Percentiles rank a stretch among this genome's conserved stretches.
These are phyloP conservation scores for Coreius guichenoti DNA, from an alignment of 2,797 vertebrate genomes.

Conservation along the genomic window DNA sequence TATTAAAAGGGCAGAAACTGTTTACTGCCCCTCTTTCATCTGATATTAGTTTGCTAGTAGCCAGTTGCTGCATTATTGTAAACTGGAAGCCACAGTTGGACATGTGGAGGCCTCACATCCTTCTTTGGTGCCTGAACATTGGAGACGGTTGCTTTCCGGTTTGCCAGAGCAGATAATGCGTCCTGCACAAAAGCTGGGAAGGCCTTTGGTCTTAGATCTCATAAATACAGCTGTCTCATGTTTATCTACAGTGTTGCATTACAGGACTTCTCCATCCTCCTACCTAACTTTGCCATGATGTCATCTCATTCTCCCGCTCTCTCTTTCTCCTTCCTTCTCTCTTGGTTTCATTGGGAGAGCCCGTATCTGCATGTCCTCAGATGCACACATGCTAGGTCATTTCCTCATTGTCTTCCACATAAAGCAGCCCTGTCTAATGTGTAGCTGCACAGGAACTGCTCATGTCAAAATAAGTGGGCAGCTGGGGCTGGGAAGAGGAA, in stretches of 20 bases:
- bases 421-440: conserved; percentile 69
- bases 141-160: conserved; percentile 59
- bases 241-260: conserved; percentile 80
- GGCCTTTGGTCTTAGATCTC: conserved; percentile 72
- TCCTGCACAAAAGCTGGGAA: conserved; percentile 73
- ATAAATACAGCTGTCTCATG: conserved; percentile 82
- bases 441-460: conserved; percentile 52
- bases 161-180: conserved; percentile 76
- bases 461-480: conserved; percentile 57
- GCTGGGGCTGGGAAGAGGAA: conserved; percentile 43
- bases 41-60: conserved; percentile 10
- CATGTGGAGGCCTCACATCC: conserved; percentile 12
- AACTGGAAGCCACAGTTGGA: conserved; percentile 21
- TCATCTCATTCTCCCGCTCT: conserved; percentile 65
- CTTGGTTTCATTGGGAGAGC: background rate
- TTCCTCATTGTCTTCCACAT: conserved; percentile 78
- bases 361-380: conserved; percentile 61
- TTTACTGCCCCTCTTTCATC: conserved; percentile 31
- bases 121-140: conserved; percentile 51
- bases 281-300: conserved; percentile 79
- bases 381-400: conserved; percentile 64
- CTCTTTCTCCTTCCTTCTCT: conserved; percentile 23
- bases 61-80: conserved; percentile 36
- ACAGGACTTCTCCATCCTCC: conserved; percentile 71
- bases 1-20: conserved; percentile 42